Evolutionary conservation across 2,797 vertebrate genomes (phyloP).

Genomic region (Gobio occitaniae): DNA sequence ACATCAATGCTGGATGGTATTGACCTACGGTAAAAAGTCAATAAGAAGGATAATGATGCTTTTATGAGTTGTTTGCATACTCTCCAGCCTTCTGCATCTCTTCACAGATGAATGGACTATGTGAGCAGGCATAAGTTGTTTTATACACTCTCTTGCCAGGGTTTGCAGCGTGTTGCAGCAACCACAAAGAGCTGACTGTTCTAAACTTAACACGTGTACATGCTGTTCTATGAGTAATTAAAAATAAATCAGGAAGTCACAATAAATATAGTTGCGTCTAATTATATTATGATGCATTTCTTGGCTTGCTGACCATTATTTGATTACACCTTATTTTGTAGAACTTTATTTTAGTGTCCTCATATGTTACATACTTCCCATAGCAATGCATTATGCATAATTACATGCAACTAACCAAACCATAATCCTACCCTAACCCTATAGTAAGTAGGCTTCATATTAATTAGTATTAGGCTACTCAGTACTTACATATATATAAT

Average conservation of each 20-base stretch:
- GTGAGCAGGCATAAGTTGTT: constrained; percentile 21
- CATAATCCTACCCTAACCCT: too few species aligned
- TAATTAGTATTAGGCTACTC: too few species aligned
- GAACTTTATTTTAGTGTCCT: too few species aligned
- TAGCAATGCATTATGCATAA: too few species aligned
- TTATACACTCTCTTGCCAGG: background rate
- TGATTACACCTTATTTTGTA: background rate
- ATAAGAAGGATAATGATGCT: constrained; percentile 2
- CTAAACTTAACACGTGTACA: constrained; percentile 18
- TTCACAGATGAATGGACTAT: constrained; percentile 26
- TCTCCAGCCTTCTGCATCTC: constrained; percentile 9
- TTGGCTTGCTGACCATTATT: background rate
- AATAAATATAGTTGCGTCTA: background rate
- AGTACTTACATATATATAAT: too few species aligned
- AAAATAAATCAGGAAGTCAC: background rate
- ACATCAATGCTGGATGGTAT: background rate
- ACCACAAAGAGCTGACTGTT: constrained; percentile 46
- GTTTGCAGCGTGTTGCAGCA: background rate
- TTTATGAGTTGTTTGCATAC: constrained; percentile 23
- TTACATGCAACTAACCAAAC: too few species aligned
- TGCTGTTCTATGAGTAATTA: background rate
- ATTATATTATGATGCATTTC: background rate
- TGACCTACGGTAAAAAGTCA: constrained; percentile 18
- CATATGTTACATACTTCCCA: too few species aligned
- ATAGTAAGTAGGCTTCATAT: too few species aligned